Conservation (phyloP, 1,140 invertebrate species). For the Homalodisca vitripennis region DNA sequence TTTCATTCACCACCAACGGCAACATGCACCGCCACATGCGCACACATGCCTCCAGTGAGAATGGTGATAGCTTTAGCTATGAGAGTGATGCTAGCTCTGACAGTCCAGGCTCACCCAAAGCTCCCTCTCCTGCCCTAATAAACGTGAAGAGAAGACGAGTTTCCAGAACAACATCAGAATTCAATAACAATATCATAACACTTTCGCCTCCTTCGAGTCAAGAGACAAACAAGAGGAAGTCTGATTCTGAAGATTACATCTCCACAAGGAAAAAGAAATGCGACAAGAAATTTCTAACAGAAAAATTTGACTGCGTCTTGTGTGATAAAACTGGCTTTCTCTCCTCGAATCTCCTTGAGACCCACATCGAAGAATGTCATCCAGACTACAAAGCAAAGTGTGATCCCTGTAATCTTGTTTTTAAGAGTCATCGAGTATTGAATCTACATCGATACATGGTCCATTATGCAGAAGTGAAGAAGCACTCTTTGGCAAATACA, state of each 20-base stretch:
- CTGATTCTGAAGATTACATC: conserved; percentile 27
- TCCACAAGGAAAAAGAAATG: conserved; percentile 12
- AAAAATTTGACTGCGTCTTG: conserved; percentile 53
- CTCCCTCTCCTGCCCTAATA: neutral
- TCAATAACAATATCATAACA: conserved; percentile 20
- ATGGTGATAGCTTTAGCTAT: conserved; percentile 14
- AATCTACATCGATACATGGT: conserved; percentile 62
- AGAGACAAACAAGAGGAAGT: conserved; percentile 10
- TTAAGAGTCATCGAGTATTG: conserved; percentile 67
- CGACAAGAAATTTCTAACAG: neutral
- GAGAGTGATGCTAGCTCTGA: conserved; percentile 36
- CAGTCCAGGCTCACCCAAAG: conserved; percentile 24
- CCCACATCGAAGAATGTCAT: conserved; percentile 70
- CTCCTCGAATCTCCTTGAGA: conserved; percentile 57
- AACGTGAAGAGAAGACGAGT: conserved; percentile 37
- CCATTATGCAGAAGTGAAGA: conserved; percentile 52
- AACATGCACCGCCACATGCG: conserved; percentile 85
- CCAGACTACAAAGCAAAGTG: conserved; percentile 68
- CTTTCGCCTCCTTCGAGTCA: conserved; percentile 13
- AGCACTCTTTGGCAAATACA: conserved; percentile 31
- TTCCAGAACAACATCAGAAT: conserved; percentile 40
- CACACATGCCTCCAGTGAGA: conserved; percentile 53
- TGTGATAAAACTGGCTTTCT: conserved; percentile 63
- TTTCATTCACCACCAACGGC: conserved; percentile 84
- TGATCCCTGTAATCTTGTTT: conserved; percentile 64